Evolutionary conservation across 2,797 vertebrate species (phyloP).

Genomic region (Astyanax mexicanus): DNA sequence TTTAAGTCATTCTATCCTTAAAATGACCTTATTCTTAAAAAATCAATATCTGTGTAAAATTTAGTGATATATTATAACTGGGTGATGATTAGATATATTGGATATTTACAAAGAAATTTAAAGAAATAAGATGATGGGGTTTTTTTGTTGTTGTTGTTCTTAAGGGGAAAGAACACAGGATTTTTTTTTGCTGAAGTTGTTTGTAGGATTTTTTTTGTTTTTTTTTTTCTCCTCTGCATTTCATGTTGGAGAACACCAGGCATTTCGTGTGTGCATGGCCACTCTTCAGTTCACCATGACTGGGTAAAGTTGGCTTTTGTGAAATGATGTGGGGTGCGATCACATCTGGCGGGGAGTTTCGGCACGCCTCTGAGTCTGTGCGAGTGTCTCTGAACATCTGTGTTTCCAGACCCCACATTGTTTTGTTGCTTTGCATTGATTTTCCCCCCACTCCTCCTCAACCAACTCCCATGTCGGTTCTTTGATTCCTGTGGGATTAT

Average conservation of each 20-base stretch:
- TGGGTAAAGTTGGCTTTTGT: conserved; percentile 62
- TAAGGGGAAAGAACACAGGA: too few species aligned
- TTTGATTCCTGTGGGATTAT: conserved; percentile 57
- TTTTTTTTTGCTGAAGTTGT: too few species aligned
- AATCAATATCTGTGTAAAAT: too few species aligned
- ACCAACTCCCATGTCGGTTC: conserved; percentile 48
- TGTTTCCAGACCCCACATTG: conserved; percentile 76
- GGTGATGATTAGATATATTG: too few species aligned
- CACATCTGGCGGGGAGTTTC: conserved; percentile 82
- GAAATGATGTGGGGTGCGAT: conserved; percentile 68
- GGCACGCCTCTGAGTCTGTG: conserved; percentile 67
- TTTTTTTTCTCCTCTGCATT: background rate
- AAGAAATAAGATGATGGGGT: too few species aligned
- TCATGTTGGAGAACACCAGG: conserved; percentile 31
- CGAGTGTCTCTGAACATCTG: conserved; percentile 76
- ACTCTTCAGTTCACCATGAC: conserved; percentile 56
- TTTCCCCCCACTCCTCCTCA: conserved; percentile 8
- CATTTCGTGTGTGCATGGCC: conserved; percentile 21
- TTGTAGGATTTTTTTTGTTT: background rate
- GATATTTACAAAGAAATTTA: too few species aligned
- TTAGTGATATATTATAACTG: too few species aligned
- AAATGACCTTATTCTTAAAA: too few species aligned
- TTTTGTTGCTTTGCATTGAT: conserved; percentile 67
- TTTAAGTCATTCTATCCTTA: too few species aligned
- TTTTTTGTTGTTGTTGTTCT: too few species aligned